Conservation (phyloP, 2,113 vertebrate species). For the Semnornis frantzii region DNA sequence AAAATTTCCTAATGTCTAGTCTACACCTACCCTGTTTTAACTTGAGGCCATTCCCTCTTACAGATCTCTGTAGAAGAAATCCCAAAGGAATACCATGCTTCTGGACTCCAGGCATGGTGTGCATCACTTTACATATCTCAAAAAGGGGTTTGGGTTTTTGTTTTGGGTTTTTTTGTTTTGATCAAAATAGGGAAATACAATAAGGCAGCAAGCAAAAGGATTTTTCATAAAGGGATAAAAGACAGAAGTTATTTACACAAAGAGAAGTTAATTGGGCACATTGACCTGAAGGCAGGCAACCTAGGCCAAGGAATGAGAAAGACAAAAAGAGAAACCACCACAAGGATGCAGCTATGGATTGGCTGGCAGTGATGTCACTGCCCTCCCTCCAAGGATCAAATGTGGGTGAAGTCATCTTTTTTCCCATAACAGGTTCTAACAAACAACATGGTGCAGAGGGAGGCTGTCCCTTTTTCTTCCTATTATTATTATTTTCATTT, state of each 20-base stretch:
- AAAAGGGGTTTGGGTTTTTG: neutral
- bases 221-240: neutral
- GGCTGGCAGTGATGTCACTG: conserved; percentile 12
- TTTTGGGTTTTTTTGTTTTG: neutral
- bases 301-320: neutral
- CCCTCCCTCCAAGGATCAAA: neutral
- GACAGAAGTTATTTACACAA: neutral
- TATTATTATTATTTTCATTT: conserved; percentile 28
- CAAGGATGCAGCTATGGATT: neutral
- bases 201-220: neutral
- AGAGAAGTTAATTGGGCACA: neutral
- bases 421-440: neutral
- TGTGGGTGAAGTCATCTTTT: neutral
- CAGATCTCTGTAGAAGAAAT: neutral
- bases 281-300: neutral
- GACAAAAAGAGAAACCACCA: neutral
- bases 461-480: neutral
- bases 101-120: neutral
- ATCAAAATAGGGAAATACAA: neutral
- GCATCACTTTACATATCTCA: neutral
- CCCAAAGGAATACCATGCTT: neutral
- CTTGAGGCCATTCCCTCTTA: too few relatives aligned
- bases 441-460: neutral
- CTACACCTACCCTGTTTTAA: too few relatives aligned
- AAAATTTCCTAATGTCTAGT: too few relatives aligned